A percentile compares a stretch with the other conserved stretches of the same genome.
Evolutionary conservation across 2,113 vertebrate genomes (phyloP).

Genomic region (Pomatorhinus ruficollis): DNA sequence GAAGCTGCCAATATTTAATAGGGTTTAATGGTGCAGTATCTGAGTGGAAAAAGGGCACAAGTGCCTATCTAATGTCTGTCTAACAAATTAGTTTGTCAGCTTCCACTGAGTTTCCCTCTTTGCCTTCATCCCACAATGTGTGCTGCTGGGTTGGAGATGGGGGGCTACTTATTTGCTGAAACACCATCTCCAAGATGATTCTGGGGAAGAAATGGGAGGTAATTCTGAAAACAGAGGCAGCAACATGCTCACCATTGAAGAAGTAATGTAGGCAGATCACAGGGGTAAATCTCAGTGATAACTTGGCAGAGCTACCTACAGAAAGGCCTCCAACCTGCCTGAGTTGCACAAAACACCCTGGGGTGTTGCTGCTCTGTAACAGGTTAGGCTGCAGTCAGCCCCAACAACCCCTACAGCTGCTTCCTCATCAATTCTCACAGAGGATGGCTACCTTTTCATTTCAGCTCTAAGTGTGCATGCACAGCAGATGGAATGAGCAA

Average conservation of each 20-base stretch:
- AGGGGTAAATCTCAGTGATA: background rate
- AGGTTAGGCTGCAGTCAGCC: background rate
- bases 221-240: background rate
- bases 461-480: background rate
- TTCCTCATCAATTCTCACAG: background rate
- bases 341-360: fast-evolving
- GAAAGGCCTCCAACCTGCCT: background rate
- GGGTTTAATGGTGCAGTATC: background rate
- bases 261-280: fast-evolving
- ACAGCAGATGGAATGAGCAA: background rate
- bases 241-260: fast-evolving
- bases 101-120: background rate
- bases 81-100: background rate
- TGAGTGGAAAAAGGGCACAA: background rate
- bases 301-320: background rate
- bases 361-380: background rate
- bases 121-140: background rate
- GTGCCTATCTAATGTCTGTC: background rate
- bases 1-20: background rate
- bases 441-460: background rate
- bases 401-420: fast-evolving
- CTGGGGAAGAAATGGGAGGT: background rate
- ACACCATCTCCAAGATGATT: background rate
- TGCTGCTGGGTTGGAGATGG: background rate
- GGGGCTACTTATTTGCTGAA: background rate